A percentile compares a stretch with the other conserved stretches of the same genome.
Evolutionary conservation across 2,888 invertebrate species (phyloP).

Genomic region (Napeogenes sylphis): DNA sequence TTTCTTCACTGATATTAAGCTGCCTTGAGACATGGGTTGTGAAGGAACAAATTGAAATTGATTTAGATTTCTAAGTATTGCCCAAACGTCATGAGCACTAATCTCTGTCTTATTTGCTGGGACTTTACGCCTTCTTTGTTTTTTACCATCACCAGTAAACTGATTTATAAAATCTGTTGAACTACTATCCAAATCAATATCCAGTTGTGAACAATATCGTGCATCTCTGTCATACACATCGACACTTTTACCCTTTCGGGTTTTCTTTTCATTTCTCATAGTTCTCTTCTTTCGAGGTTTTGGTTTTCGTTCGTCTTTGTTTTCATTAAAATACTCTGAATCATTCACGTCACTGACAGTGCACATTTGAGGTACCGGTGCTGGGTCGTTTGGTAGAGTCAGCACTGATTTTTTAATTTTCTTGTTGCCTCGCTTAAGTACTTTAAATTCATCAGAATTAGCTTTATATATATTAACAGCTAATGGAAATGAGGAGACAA

Average conservation of each 20-base stretch:
- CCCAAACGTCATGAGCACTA: constrained; percentile 57
- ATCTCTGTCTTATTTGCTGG: constrained; percentile 33
- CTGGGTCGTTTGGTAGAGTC: constrained; percentile 55
- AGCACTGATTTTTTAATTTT: constrained; percentile 62
- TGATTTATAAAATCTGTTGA: constrained; percentile 49
- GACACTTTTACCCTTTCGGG: constrained; percentile 39
- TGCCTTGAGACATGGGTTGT: constrained; percentile 56
- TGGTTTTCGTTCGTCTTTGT: constrained; percentile 37
- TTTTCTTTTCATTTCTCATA: constrained; percentile 37
- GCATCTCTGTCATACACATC: constrained; percentile 53
- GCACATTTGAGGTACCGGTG: constrained; percentile 45
- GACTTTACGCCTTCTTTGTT: constrained; percentile 26
- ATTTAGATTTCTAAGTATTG: constrained; percentile 60
- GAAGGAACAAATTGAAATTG: constrained; percentile 57
- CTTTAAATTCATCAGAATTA: constrained; percentile 61
- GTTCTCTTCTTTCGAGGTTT: constrained; percentile 45
- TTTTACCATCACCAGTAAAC: constrained; percentile 44
- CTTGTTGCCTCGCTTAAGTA: constrained; percentile 41
- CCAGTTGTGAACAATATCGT: constrained; percentile 49
- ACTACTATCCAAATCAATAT: constrained; percentile 52
- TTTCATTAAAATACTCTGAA: constrained; percentile 51
- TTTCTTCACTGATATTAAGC: constrained; percentile 41
- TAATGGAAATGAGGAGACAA: constrained; percentile 52
- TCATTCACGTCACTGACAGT: constrained; percentile 68
- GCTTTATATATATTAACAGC: constrained; percentile 59